Conservation (phyloP, 2,113 vertebrate species). For the Mirza zaza region DNA sequence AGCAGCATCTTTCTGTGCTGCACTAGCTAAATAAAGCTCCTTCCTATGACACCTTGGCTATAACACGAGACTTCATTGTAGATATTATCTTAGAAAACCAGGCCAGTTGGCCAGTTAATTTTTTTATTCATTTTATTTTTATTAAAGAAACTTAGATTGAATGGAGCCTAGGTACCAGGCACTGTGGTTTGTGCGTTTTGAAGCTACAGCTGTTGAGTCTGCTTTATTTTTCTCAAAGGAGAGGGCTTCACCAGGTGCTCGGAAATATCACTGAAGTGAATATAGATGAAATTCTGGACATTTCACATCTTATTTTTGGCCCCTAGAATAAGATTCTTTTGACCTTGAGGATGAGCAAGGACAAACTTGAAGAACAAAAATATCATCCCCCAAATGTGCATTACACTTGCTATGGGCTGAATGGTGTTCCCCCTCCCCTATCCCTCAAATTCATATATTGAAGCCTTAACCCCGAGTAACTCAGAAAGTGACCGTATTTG, state of each 20-base stretch:
- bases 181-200: background rate
- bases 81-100: constrained; percentile 31
- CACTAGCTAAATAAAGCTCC: background rate
- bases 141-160: background rate
- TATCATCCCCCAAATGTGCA: background rate
- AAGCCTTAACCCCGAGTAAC: background rate
- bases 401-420: background rate
- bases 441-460: background rate
- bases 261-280: constrained; percentile 3
- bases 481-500: background rate
- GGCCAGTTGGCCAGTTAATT: background rate
- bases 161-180: background rate
- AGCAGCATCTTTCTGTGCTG: background rate
- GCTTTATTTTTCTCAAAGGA: constrained; percentile 40
- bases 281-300: background rate
- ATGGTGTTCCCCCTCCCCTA: background rate
- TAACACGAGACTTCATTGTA: background rate
- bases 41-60: background rate
- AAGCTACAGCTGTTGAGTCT: background rate
- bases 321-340: background rate
- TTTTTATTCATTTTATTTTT: constrained; percentile 45
- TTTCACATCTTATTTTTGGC: background rate
- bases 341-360: background rate
- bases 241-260: background rate
- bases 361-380: background rate